These are phyloP conservation scores for Megaleporinus macrocephalus DNA, from an alignment of 2,113 vertebrate genomes.

Conservation along the genomic window DNA sequence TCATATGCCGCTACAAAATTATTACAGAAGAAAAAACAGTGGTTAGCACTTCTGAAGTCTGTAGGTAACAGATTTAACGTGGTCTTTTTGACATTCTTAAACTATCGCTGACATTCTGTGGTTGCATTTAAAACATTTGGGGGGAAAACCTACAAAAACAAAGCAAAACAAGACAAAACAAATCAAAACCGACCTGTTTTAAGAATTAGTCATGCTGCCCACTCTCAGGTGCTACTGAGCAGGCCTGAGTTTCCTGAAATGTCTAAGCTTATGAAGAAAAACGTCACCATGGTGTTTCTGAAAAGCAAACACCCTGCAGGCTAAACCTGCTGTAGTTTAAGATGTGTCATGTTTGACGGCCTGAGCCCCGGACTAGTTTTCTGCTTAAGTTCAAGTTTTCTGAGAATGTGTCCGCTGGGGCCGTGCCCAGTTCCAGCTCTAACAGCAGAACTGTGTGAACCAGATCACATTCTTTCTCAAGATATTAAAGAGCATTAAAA, in stretches of 20 bases:
- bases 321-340: background rate
- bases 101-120: background rate
- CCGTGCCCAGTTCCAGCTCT: no score
- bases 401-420: background rate
- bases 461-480: no score
- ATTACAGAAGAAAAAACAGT: no score
- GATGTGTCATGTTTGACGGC: background rate
- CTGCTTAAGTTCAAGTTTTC: background rate
- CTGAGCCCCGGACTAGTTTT: background rate
- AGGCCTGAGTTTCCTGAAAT: background rate
- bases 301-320: background rate
- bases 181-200: conserved; percentile 5
- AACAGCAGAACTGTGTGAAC: no score
- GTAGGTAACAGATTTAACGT: no score
- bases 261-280: background rate
- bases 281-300: background rate
- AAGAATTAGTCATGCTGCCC: background rate
- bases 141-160: background rate
- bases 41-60: no score
- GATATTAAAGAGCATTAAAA: no score
- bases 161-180: background rate
- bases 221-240: background rate
- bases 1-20: no score
- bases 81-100: no score
- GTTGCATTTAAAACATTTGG: background rate